Percentiles rank a stretch among this genome's conserved stretches.
Evolutionary conservation across 92 coral and sea anemone species (phyloP).

Genomic region (Porites divaricata): DNA sequence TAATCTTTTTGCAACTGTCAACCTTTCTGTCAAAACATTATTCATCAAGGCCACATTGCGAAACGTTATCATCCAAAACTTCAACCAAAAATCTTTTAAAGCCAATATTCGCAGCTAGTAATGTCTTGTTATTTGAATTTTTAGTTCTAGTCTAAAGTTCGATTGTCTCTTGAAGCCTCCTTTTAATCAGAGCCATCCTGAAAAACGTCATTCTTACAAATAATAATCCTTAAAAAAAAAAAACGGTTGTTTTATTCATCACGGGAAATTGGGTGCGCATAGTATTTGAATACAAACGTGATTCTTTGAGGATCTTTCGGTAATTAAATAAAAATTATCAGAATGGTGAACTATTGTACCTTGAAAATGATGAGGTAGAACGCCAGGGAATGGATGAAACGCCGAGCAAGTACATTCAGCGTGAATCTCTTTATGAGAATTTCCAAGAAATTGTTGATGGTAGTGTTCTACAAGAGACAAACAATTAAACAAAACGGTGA

Average conservation of each 20-base stretch:
- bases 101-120: conserved; percentile 17
- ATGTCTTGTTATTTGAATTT: conserved; percentile 2
- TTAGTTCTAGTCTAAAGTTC: not conserved
- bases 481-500: not conserved
- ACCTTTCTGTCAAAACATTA: conserved; percentile 57
- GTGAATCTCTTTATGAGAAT: conserved; percentile 67
- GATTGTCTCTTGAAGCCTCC: conserved; percentile 13
- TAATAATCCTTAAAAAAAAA: too few relatives aligned
- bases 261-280: conserved; percentile 12
- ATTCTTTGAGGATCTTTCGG: conserved; percentile 41
- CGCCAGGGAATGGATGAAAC: conserved; percentile 86
- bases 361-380: conserved; percentile 75
- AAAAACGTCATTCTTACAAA: not conserved
- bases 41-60: conserved; percentile 11
- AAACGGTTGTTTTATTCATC: conserved; percentile 27
- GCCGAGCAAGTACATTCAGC: conserved; percentile 97
- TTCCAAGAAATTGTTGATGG: conserved; percentile 47
- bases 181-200: not conserved
- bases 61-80: conserved; percentile 31
- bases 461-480: conserved; percentile 49
- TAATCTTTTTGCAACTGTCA: conserved; percentile 76
- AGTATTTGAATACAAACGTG: conserved; percentile 42
- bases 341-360: conserved; percentile 46
- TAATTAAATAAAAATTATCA: conserved; percentile 61
- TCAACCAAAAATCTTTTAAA: conserved; percentile 2